A percentile compares a stretch with the other conserved stretches of the same genome.
These are phyloP conservation scores for Tillus elongatus DNA, from an alignment of 2,888 invertebrate species.

Conservation along the genomic window DNA sequence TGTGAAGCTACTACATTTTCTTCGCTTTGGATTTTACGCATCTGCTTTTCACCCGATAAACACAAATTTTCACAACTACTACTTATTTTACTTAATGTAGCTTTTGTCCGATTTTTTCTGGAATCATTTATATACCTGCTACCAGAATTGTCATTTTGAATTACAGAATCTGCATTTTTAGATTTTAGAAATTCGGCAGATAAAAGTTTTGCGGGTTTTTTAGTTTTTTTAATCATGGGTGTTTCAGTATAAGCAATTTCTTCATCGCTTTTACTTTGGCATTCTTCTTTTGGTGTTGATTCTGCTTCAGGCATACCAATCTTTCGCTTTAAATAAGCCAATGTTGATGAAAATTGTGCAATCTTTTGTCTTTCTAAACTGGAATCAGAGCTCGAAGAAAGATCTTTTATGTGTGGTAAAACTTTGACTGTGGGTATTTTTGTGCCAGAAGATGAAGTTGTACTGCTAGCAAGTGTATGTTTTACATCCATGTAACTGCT, in stretches of 20 bases:
- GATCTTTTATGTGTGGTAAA: too few species aligned
- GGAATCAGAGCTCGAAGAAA: neutral
- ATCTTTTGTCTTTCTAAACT: slow-evolving; percentile 14
- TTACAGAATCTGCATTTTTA: neutral
- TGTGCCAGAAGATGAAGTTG: slow-evolving; percentile 12
- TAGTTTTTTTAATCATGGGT: slow-evolving; percentile 11
- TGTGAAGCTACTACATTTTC: neutral
- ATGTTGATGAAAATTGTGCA: slow-evolving; percentile 18
- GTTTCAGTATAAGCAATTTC: slow-evolving; percentile 12
- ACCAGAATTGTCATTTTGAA: neutral
- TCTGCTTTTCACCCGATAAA: neutral
- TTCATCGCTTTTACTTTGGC: too few species aligned
- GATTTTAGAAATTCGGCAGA: neutral
- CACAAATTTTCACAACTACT: neutral
- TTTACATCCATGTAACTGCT: neutral
- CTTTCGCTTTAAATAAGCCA: slow-evolving; percentile 26
- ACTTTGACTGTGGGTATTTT: too few species aligned
- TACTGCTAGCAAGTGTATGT: slow-evolving; percentile 8
- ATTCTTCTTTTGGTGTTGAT: slow-evolving; percentile 48
- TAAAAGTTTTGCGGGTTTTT: slow-evolving; percentile 4
- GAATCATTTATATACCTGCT: too few species aligned
- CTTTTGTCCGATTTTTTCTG: too few species aligned
- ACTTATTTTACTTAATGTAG: neutral
- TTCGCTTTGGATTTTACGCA: neutral
- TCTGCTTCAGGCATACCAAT: slow-evolving; percentile 46